phyloP scores from a whole-genome alignment of 2,113 vertebrate species.

The Erinaceus europaeus region DNA sequence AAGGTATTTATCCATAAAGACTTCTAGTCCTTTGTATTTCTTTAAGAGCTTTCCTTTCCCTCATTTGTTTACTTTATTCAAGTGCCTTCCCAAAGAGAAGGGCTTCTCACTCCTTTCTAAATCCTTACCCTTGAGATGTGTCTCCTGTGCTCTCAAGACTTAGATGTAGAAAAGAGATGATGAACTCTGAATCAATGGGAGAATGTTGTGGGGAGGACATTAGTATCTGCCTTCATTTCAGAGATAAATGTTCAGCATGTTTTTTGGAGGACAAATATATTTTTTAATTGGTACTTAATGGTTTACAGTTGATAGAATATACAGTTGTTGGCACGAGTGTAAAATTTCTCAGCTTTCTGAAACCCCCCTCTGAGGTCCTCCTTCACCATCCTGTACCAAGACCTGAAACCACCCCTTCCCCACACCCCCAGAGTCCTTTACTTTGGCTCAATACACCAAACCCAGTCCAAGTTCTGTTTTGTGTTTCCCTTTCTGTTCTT shows the following conservation, averaged over 20 bases:
- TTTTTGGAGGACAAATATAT: too few relatives aligned
- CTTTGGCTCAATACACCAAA: too few relatives aligned
- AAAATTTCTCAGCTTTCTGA: too few relatives aligned
- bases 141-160: background rate
- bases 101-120: background rate
- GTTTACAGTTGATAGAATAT: too few relatives aligned
- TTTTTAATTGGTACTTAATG: too few relatives aligned
- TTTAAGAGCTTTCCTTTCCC: background rate
- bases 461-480: too few relatives aligned
- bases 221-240: background rate
- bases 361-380: too few relatives aligned
- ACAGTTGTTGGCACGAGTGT: too few relatives aligned
- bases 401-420: too few relatives aligned
- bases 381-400: too few relatives aligned
- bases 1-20: background rate
- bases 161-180: background rate
- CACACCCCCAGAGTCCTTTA: too few relatives aligned
- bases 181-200: background rate
- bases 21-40: background rate
- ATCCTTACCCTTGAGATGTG: background rate
- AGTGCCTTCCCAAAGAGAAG: background rate
- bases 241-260: background rate
- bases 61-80: background rate
- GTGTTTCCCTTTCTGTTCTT: too few relatives aligned
- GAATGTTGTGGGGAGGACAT: accelerated